Base-by-base conservation (phyloP, 2,113 vertebrate genomes). In the Trogon melanurus region DNA sequence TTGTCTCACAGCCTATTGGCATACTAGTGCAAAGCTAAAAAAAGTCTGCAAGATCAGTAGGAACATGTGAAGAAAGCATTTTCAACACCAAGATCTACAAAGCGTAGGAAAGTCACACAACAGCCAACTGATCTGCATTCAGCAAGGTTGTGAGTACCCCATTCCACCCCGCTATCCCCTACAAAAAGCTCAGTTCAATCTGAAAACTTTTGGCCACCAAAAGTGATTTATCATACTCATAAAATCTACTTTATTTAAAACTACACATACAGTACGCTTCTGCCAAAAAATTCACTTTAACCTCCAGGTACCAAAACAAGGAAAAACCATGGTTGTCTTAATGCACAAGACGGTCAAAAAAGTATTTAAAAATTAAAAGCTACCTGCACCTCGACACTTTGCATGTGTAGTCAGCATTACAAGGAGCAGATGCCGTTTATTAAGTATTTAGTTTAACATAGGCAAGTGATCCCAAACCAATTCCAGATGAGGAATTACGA, bases 181-280 rank as follows among this genome's bases (percentile, higher is more conserved):
- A 97, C 50, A 93, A 97, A 98, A 98, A 97, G 47, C 86, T 93
- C 81, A 79, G 76, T 82, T 97, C 78, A 61, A 51, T 94, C 95
- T 97, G 78, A 97, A 96, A 97, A 92, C 67, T 92, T 97, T 92
- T 89, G 96, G 96, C 97, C 94, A 85, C 93, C 91, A 97, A 97
- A 96, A 95, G 22, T 71, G 12, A 74, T 85, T 93, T 93, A 94
- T 94, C 93, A 91, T 95, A 92, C 67, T 87, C 94, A 71, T 92
- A 97, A 95, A 95, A 83, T 95, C 79, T 86, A 74, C 61, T 74
- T 96, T 96, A 96, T 97, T 98, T 96, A 95, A 97, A 97, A 95
- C 92, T 97, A 96, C 90, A 69, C 73, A 87, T 95, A 96, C 51
- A 96, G 93, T 97, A 97, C 75, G 79, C 62, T 95, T 97, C 95